Conservation (phyloP, 2,113 vertebrate genomes). For the Eupsittula cactorum region DNA sequence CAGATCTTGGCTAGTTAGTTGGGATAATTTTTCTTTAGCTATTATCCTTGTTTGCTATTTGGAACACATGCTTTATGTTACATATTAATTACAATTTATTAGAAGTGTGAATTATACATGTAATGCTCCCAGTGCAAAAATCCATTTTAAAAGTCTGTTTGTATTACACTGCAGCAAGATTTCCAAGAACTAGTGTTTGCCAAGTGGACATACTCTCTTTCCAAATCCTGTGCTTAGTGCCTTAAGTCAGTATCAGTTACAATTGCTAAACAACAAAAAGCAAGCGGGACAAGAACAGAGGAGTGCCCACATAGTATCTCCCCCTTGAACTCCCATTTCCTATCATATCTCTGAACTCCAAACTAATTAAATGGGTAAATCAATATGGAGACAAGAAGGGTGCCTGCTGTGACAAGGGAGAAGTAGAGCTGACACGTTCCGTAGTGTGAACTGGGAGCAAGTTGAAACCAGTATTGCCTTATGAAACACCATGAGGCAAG, state of each 20-base stretch:
- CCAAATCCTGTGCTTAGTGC: background rate
- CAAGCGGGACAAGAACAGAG: background rate
- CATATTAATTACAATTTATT: background rate
- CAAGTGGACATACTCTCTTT: background rate
- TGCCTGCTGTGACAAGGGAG: background rate
- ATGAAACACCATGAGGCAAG: background rate
- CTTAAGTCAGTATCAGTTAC: background rate
- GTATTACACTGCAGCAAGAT: background rate
- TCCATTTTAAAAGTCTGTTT: background rate
- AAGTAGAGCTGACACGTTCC: fast-evolving
- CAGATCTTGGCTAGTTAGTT: background rate
- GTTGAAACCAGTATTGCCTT: background rate
- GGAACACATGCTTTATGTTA: background rate
- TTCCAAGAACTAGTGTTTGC: background rate
- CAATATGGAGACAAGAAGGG: background rate
- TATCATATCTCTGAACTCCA: background rate
- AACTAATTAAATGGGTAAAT: background rate
- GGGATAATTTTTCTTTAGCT: background rate
- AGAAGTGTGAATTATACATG: background rate
- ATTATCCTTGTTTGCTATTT: background rate
- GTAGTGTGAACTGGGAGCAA: background rate
- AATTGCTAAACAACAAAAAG: background rate
- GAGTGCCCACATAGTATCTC: fast-evolving
- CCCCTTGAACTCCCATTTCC: background rate
- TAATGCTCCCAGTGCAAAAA: background rate